These are phyloP conservation scores for Coregonus sp. DNA, from an alignment of 2,797 vertebrate genomes.

Conservation along the genomic window DNA sequence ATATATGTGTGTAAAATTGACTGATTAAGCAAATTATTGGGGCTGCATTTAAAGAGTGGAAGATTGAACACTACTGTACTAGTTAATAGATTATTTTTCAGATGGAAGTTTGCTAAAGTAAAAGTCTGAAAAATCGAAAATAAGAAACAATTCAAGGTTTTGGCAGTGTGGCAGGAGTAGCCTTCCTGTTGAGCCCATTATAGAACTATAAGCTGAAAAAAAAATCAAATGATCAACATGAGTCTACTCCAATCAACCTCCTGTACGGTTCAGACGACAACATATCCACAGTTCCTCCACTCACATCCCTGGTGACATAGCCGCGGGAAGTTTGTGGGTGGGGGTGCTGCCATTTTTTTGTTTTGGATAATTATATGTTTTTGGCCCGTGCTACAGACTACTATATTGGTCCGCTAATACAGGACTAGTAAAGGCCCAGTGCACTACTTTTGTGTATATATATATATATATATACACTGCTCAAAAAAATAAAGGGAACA, in stretches of 20 bases:
- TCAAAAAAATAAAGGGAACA: no score
- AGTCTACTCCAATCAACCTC: background rate
- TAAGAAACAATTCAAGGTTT: background rate
- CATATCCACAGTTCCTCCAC: background rate
- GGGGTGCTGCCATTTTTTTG: no score
- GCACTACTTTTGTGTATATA: no score
- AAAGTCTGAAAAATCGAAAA: no score
- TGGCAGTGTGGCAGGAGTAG: no score
- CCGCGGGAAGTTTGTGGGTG: background rate
- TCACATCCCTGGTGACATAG: background rate
- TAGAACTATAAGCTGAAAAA: background rate
- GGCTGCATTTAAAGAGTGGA: background rate
- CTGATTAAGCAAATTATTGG: background rate
- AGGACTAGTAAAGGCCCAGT: no score
- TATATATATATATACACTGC: no score
- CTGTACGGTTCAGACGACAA: background rate
- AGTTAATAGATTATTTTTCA: background rate
- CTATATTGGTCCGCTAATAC: no score
- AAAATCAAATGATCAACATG: background rate
- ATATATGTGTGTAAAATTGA: background rate
- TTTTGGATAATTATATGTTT: no score
- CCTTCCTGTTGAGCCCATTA: background rate
- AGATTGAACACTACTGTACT: background rate
- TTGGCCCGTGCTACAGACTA: no score
- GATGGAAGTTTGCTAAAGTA: no score